These are phyloP conservation scores for Malurus leucopterus DNA, from an alignment of 2,797 vertebrate genomes.

Conservation along the genomic window DNA sequence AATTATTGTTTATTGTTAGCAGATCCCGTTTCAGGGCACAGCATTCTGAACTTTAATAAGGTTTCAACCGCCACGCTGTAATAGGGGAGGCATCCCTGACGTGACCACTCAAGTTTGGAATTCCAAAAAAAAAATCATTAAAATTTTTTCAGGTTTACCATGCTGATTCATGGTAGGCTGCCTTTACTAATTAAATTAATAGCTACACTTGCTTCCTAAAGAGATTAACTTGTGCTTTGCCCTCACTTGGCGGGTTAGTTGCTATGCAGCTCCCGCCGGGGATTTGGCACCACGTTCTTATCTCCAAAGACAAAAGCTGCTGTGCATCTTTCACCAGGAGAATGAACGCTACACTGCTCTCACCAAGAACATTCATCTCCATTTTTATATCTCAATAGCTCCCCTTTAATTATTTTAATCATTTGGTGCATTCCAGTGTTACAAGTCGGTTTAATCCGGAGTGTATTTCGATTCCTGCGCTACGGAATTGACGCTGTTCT, in stretches of 20 bases:
- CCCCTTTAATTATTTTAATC: slow-evolving; percentile 62
- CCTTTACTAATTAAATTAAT: slow-evolving; percentile 76
- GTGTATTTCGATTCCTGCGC: slow-evolving; percentile 3
- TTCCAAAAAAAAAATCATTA: slow-evolving; percentile 53
- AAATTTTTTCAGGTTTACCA: slow-evolving; percentile 38
- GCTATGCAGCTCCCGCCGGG: slow-evolving; percentile 64
- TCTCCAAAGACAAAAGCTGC: slow-evolving; percentile 32
- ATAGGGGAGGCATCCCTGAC: neutral
- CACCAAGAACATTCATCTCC: slow-evolving; percentile 27
- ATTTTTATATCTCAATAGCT: slow-evolving; percentile 61
- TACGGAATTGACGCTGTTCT: neutral
- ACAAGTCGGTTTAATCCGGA: slow-evolving; percentile 44
- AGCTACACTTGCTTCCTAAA: slow-evolving; percentile 68
- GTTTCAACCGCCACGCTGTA: neutral
- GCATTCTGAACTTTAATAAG: neutral
- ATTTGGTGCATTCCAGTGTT: slow-evolving; percentile 45
- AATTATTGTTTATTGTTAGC: neutral
- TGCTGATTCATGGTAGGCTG: slow-evolving; percentile 60
- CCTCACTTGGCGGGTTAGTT: slow-evolving; percentile 53
- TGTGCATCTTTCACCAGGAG: slow-evolving; percentile 14
- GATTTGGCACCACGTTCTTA: slow-evolving; percentile 26
- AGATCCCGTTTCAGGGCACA: neutral
- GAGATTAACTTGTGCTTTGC: slow-evolving; percentile 63
- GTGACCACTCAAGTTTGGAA: slow-evolving; percentile 40
- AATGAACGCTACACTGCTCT: slow-evolving; percentile 26